Evolutionary conservation across 2,888 invertebrate species (phyloP).

Genomic region (Idaea aversata): DNA sequence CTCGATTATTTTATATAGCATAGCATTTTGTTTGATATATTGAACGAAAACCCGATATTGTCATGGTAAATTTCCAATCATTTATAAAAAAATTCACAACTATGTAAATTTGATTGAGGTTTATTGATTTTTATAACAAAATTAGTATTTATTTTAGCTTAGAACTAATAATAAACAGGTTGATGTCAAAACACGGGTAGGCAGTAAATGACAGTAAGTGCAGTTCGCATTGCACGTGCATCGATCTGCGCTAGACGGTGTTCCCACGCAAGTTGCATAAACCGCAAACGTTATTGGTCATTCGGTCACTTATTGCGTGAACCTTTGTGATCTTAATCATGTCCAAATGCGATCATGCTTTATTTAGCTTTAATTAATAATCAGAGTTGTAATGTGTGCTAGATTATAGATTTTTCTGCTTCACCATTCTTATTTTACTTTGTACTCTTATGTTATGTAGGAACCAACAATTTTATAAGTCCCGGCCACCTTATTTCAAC

Average conservation of each 20-base stretch:
- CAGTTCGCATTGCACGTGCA: constrained; percentile 21
- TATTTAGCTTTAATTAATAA: constrained; percentile 17
- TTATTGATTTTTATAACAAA: background rate
- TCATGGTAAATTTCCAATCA: constrained; percentile 18
- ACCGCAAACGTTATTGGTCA: constrained; percentile 48
- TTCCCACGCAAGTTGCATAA: constrained; percentile 62
- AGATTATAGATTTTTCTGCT: background rate
- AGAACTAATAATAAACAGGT: background rate
- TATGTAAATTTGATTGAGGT: background rate
- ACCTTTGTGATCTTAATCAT: constrained; percentile 14
- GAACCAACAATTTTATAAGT: too few species aligned
- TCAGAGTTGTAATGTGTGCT: background rate
- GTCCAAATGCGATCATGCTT: constrained; percentile 7
- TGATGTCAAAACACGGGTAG: background rate
- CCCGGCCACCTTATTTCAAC: too few species aligned
- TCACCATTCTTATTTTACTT: background rate
- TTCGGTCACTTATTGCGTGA: constrained; percentile 28
- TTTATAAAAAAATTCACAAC: background rate
- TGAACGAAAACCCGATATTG: constrained; percentile 26
- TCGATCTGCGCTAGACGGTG: constrained; percentile 42
- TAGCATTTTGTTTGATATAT: constrained; percentile 1
- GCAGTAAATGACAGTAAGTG: background rate
- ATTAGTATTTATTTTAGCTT: background rate
- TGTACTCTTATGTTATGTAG: too few species aligned
- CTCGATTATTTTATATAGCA: constrained; percentile 30